These are phyloP conservation scores for Platycheirus rosarum DNA, from an alignment of 2,888 invertebrate species.

Conservation along the genomic window DNA sequence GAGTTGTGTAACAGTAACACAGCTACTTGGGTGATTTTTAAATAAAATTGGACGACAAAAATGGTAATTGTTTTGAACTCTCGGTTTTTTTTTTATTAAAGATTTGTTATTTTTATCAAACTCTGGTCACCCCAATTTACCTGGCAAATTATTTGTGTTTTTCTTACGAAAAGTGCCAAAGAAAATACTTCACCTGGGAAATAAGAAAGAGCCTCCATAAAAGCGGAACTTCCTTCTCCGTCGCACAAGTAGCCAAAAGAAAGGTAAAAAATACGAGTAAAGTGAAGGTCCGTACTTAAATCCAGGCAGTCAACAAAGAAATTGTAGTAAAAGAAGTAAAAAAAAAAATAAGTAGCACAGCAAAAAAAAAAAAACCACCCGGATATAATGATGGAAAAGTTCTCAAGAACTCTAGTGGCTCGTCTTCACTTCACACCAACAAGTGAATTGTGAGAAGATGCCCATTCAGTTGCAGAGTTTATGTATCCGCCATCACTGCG, in stretches of 20 bases:
- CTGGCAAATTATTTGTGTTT: slow-evolving; percentile 60
- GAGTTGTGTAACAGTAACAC: no score
- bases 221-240: slow-evolving; percentile 31
- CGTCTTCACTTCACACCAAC: slow-evolving; percentile 57
- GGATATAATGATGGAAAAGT: slow-evolving; percentile 61
- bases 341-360: slow-evolving; percentile 2
- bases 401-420: slow-evolving; percentile 53
- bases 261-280: slow-evolving; percentile 13
- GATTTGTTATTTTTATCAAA: not conserved
- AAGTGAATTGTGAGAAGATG: slow-evolving; percentile 56
- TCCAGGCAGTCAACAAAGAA: slow-evolving; percentile 47
- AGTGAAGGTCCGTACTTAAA: slow-evolving; percentile 36
- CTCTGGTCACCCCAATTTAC: slow-evolving; percentile 14
- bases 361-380: slow-evolving; percentile 33
- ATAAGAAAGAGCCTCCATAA: slow-evolving; percentile 25
- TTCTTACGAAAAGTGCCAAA: slow-evolving; percentile 50
- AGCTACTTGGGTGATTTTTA: no score
- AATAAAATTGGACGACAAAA: no score
- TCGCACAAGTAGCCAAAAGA: slow-evolving; percentile 15
- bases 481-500: slow-evolving; percentile 5
- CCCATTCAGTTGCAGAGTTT: slow-evolving; percentile 48
- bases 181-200: slow-evolving; percentile 62
- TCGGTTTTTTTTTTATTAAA: not conserved
- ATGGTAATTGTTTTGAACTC: no score
- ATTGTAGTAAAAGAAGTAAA: slow-evolving; percentile 3